Conservation (phyloP, 2,113 vertebrate genomes). For the Athene noctua region DNA sequence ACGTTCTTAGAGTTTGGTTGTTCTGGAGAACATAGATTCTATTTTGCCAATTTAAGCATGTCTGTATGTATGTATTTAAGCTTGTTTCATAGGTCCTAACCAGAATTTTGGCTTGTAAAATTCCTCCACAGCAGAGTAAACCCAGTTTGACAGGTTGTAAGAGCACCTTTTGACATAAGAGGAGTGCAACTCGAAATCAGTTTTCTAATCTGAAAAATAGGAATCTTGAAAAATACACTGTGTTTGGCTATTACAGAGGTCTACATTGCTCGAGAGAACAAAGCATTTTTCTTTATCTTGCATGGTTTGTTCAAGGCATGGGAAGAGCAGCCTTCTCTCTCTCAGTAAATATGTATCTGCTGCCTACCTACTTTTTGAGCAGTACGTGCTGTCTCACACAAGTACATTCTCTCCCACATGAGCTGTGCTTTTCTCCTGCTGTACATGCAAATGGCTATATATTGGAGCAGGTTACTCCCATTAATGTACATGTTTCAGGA, state of each 20-base stretch:
- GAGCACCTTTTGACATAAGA: not conserved
- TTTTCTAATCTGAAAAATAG: not conserved
- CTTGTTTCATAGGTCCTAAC: not conserved
- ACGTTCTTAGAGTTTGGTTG: not conserved
- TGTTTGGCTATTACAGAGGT: not conserved
- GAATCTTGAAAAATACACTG: not conserved
- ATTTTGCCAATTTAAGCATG: not conserved
- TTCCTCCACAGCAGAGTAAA: not conserved
- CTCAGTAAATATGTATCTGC: not conserved
- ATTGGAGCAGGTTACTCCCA: not conserved
- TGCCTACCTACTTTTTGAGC: not conserved
- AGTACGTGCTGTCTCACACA: not conserved
- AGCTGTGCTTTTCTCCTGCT: not conserved
- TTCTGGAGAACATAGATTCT: not conserved
- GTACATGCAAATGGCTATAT: accelerated
- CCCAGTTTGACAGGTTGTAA: not conserved
- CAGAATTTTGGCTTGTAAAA: not conserved
- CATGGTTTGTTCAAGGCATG: not conserved
- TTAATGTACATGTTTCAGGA: not conserved
- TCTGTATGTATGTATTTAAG: not conserved
- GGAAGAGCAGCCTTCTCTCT: not conserved
- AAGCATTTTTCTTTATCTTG: not conserved
- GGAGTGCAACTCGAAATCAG: not conserved
- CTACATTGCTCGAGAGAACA: not conserved
- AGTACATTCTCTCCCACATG: not conserved